Base-by-base conservation (phyloP, 2,888 invertebrate genomes). In the Syrista parreyssii region DNA sequence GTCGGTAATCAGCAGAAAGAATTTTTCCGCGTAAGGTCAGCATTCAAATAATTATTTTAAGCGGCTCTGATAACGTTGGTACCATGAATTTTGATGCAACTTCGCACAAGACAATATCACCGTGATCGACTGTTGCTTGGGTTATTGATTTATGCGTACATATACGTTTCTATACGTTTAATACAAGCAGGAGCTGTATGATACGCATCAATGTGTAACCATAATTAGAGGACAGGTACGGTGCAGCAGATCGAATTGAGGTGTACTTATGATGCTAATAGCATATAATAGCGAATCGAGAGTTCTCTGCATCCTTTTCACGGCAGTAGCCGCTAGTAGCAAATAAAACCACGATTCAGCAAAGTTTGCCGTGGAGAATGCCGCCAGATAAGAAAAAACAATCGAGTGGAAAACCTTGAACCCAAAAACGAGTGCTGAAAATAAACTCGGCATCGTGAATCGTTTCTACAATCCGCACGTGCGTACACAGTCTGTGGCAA, bases 371-470 rank as follows among this genome's bases (percentile, higher is more conserved):
- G 35, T 23, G 12, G 68, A 72, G 79, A 79, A 77, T 81, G 78
- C 77, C 55, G 81, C 40, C 76, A 33, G 75, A 81, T 71, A 75
- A 79, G 72, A 75, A 72, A 76, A 75, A 81, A 79, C 40, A 79
- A 80, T 72, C 75, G 76, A 78, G 72, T 73, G 82, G 74, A 79
- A 75, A 81, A 80, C 78, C 80, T 81, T 79, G 81, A 81, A 81
- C 71, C 79, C 76, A 33, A 73, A 77, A 81, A 69, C 77, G 74
- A 78, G 74, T 79, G 76, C 74, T 76, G 75, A 74, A 78, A 78
- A 75, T 75, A 75, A 75, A 78, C 78, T 35, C 36, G 35, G 68
- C 69, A 75, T 33, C 75, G 75, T 36, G 71, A 78, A 78, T 55
- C 55, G 55, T 2, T 55, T 55, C 55, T 55, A 9, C 75, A 30